Base-by-base conservation (phyloP, 2,113 vertebrate genomes). In the Canis aureus region DNA sequence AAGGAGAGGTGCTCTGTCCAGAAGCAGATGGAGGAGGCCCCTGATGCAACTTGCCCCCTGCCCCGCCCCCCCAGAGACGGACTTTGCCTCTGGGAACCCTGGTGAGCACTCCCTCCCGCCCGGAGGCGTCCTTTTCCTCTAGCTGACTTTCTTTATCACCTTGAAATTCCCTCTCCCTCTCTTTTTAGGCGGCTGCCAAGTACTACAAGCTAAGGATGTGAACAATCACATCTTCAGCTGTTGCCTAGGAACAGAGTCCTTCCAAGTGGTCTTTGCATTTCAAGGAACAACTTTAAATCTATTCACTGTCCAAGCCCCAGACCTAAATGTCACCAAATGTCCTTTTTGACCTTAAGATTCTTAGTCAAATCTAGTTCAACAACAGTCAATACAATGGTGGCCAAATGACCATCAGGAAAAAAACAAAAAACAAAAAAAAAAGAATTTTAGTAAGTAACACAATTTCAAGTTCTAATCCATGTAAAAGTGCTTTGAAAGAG, bases 341-440 rank as follows among this genome's bases (percentile, higher is more conserved):
- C 20, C 12, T 83, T 86, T 89, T 53, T 4, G 3, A 64, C 25
- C 35, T 38, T 82, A 94, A 94, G 55, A 81, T 60, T 92, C 79
- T 95, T 81, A 74, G 25, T 71, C 66, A 79, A 94, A 89, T 6
- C 55, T 82, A 80, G 11, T 62, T 89, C 55, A 92, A 20, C 9
- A 85, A 43, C 25, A 55, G 12, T 55, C 35, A 89, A 53, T n/a
- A 49, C 35, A 74, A 20, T 10, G 32, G 35, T 78, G 20, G 15
- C 60, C 49, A 86, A 92, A 81, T 73, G 53, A 84, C 67, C 29
- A 69, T 43, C 71, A 86, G 62, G 55, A 5, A 35, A 80, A 74
- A 74, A 43, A 85, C 38, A 29, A 78, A 62, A 29, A 86, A 38
- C 43, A 43, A 43, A 43, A 43, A 43, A 43, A 5, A 43, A 25